Conservation (phyloP, 2,888 invertebrate genomes). For the Oscheius myriophilus region DNA sequence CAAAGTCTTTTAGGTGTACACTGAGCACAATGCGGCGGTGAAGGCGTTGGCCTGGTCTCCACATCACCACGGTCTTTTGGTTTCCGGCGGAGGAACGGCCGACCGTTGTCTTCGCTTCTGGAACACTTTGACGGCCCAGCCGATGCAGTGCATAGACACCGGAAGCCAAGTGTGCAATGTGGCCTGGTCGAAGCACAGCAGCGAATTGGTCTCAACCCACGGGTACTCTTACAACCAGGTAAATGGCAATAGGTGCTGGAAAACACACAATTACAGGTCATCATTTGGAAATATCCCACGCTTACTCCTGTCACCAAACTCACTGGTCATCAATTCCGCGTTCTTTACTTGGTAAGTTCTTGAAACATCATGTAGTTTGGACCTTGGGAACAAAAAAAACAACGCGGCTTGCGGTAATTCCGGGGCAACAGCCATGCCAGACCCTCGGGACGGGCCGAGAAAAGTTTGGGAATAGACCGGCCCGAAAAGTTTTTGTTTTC, state of each 20-base stretch:
- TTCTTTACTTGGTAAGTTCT: conserved; percentile 81
- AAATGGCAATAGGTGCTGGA: not conserved
- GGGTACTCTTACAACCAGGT: conserved; percentile 96
- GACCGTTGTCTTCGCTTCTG: conserved; percentile 82
- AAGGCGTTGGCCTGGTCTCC: conserved; percentile 98
- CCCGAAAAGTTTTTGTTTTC: no score
- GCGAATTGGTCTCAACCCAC: conserved; percentile 93
- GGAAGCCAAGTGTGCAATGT: conserved; percentile 97
- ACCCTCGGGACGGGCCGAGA: no score
- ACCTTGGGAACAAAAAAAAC: not conserved
- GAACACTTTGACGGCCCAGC: conserved; percentile 97
- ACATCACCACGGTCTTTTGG: conserved; percentile 94
- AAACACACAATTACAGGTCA: conserved; percentile 74
- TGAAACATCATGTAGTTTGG: not conserved
- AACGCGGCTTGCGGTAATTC: no score
- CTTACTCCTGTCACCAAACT: conserved; percentile 94
- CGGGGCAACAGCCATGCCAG: no score
- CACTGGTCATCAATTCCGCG: conserved; percentile 94
- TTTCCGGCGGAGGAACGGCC: conserved; percentile 98
- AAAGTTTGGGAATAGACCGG: no score
- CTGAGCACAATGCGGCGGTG: conserved; percentile 94
- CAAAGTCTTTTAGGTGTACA: conserved; percentile 82
- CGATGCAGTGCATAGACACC: conserved; percentile 97
- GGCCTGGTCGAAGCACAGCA: conserved; percentile 98
- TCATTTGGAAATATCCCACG: conserved; percentile 98